Percentiles rank a stretch among this genome's conserved stretches.
These are phyloP conservation scores for Montipora foliosa DNA, from an alignment of 64 coral and sea anemone species.

Conservation along the genomic window DNA sequence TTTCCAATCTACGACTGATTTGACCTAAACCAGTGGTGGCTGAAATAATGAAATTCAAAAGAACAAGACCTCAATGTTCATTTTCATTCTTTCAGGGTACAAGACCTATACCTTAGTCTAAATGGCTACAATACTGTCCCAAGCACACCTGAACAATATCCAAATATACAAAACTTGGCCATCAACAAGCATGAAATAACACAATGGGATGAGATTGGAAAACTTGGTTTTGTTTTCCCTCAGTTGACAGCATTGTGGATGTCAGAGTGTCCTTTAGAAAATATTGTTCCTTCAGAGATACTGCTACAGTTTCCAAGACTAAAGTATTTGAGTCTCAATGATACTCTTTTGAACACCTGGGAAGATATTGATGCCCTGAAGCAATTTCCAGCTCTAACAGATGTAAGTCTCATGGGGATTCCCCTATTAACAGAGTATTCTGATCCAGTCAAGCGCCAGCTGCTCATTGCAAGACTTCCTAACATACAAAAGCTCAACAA, in stretches of 20 bases:
- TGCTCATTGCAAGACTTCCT: constrained; percentile 85
- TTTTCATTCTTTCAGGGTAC: constrained; percentile 34
- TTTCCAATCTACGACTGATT: too few species aligned
- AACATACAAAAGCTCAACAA: constrained; percentile 91
- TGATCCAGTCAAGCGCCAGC: constrained; percentile 63
- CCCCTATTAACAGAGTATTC: constrained; percentile 70
- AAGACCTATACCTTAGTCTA: constrained; percentile 86
- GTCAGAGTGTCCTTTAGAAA: constrained; percentile 76
- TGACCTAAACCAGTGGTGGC: too few species aligned
- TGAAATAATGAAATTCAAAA: too few species aligned
- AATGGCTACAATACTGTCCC: constrained; percentile 85
- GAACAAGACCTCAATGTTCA: neutral
- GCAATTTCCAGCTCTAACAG: constrained; percentile 58
- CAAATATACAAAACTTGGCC: constrained; percentile 71
- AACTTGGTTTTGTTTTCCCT: constrained; percentile 83
- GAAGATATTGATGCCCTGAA: constrained; percentile 87
- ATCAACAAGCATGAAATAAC: constrained; percentile 78
- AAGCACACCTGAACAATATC: constrained; percentile 33
- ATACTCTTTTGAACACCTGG: constrained; percentile 76
- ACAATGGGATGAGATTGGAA: constrained; percentile 80
- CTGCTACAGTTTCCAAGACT: constrained; percentile 72
- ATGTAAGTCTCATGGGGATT: constrained; percentile 87
- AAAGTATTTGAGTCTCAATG: constrained; percentile 67
- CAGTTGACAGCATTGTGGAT: constrained; percentile 74
- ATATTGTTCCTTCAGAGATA: constrained; percentile 5